Conservation (phyloP, 35 echinoderm and acorn worm species). For the Lytechinus pictus region DNA sequence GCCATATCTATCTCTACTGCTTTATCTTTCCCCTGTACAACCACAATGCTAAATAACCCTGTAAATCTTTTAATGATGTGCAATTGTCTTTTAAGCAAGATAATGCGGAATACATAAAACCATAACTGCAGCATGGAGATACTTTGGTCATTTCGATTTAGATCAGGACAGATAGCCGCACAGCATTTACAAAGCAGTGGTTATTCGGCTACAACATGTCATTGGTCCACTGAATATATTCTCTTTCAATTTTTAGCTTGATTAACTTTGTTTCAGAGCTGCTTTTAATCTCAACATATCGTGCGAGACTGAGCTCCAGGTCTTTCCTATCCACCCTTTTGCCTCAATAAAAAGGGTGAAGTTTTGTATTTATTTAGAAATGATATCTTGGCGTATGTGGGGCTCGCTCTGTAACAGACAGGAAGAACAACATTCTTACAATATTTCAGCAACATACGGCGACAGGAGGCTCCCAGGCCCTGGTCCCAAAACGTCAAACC, state of each 20-base stretch:
- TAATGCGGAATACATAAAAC: too few species aligned
- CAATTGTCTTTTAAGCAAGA: too few species aligned
- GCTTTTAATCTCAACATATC: background rate
- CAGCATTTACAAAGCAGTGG: too few species aligned
- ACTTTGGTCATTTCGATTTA: too few species aligned
- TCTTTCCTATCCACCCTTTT: background rate
- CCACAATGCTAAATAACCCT: too few species aligned
- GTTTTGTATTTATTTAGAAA: background rate
- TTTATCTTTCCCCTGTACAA: too few species aligned
- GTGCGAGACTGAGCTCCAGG: background rate
- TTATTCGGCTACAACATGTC: too few species aligned
- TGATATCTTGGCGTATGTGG: background rate
- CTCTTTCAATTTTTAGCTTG: background rate
- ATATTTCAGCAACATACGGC: background rate
- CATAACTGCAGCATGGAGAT: too few species aligned
- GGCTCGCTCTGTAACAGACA: background rate
- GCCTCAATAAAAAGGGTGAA: background rate
- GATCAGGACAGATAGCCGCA: too few species aligned
- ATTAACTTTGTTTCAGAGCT: background rate
- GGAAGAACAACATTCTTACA: background rate
- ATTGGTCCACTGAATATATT: too few species aligned
- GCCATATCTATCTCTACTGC: too few species aligned
- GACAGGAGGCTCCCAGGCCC: background rate
- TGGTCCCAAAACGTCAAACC: background rate
- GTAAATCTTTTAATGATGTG: too few species aligned